Percentiles rank a stretch among this genome's conserved stretches.
Evolutionary conservation across 2,888 invertebrate species (phyloP).

Genomic region (Cantharis lateralis): DNA sequence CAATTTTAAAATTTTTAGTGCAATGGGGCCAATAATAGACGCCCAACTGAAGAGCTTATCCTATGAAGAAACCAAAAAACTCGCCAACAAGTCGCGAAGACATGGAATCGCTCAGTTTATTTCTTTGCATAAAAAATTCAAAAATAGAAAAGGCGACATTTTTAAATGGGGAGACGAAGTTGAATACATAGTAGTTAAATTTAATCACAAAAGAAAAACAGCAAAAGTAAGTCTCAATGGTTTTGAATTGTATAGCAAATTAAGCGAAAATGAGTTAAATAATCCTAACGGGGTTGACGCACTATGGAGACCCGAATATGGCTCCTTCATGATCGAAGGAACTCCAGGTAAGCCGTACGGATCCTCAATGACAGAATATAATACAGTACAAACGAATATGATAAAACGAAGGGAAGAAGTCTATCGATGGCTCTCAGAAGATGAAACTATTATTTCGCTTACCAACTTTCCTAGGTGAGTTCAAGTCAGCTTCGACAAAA

Average conservation of each 20-base stretch:
- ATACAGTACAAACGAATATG: constrained; percentile 98
- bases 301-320: constrained; percentile 97
- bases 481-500: background rate
- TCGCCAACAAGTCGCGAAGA: constrained; percentile 88
- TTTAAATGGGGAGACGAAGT: constrained; percentile 99
- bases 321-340: constrained; percentile 97
- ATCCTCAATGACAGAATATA: constrained; percentile 93
- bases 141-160: constrained; percentile 88
- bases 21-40: background rate
- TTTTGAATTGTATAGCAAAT: constrained; percentile 72
- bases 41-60: constrained; percentile 57
- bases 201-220: constrained; percentile 82
- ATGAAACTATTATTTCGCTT: constrained; percentile 86
- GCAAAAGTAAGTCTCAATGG: constrained; percentile 87
- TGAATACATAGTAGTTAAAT: constrained; percentile 94
- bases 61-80: constrained; percentile 94
- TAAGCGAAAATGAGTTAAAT: constrained; percentile 80
- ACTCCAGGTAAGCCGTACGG: constrained; percentile 97
- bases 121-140: constrained; percentile 85
- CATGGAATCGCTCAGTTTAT: constrained; percentile 97
- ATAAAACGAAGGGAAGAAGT: constrained; percentile 84
- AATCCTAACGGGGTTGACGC: constrained; percentile 82
- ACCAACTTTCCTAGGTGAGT: constrained; percentile 90
- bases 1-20: background rate
- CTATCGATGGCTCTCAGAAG: constrained; percentile 71